Base-by-base conservation (phyloP, 1,140 invertebrate genomes). In the Reticulitermes speratus region DNA sequence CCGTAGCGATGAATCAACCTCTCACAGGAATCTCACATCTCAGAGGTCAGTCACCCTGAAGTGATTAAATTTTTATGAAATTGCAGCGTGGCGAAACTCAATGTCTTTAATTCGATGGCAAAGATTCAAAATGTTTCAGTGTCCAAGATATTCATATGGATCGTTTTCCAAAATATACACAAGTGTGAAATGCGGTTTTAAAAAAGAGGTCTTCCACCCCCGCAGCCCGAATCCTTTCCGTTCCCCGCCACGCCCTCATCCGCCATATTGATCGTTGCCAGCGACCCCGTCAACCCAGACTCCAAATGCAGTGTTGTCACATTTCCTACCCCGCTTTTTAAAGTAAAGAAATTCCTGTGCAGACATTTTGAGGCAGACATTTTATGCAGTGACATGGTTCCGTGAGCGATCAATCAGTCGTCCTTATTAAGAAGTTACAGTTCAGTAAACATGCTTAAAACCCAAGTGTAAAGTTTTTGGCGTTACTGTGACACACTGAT, bases 221-320 rank as follows among this genome's bases (percentile, higher is more conserved):
- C 25, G 65, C 65, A 25, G 14, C n/a, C 25, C 65, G n/a, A 75
- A 30, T 30, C 65, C 65, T 69, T 86, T 86, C 85, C 65, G 44
- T 86, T 38, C 81, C 65, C 55, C 85, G 81, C 32, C 69, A 86
- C 65, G 65, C 65, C 65, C 84, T 84, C 84, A 84, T 55, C 84
- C 84, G 84, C 84, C 84, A 84, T 84, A 84, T 84, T 84, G 84
- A 84, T 84, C 84, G 84, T 65, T 48, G 48, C 59, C 84, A 55
- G 84, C n/a, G 84, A 32, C 84, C 84, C 44, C 84, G 12, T 84
- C 23, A 84, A 75, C 65, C 65, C 65, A 75, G 65, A 75, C 65
- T 75, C 65, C 65, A 75, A 30, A 38, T 84, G n/a, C 84, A 84
- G 84, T 84, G 84, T 84, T 84, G 84, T 84, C 84, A 65, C 84